Evolutionary conservation across 2,113 vertebrate species (phyloP), one percentile per base, ranked within the genome.

Genomic region (Hydrochoerus hydrochaeris): DNA sequence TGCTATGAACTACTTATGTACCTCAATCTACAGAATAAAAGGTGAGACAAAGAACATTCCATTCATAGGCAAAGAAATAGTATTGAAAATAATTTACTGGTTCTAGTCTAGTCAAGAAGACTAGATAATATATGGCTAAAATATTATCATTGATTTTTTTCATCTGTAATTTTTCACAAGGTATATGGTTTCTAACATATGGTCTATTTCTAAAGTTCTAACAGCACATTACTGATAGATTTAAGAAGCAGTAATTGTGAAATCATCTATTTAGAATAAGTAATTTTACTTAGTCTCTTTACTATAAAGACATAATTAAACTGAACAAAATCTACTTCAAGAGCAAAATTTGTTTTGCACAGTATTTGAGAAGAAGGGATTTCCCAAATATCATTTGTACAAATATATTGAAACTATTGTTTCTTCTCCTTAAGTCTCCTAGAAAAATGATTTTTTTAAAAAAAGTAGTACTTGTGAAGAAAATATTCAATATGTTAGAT

Each of bases 61-160:
- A 67, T 41, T 92, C 52, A 78, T 5, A 93, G n/a, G 0, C 6
- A 83, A 94, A 96, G 90, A 93, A 46, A 62, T 22, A 67, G n/a
- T 44, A 92, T 46, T 85, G 22, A 96, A 95, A 94, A 81, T 86
- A 88, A 69, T 69, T 16, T 57, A 80, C 6, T 81, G 75, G 87
- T 20, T 83, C 26, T 78, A 14, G n/a, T 32, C 30, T 94, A 71
- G 28, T 84, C 44, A 35, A 94, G 11, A 22, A 60, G 44, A 97
- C 78, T n/a, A 93, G 62, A 92, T 95, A 95, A 97, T 78, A 88
- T 14, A 88, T 11, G 63, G n/a, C 38, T 81, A 78, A 93, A 60
- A 97, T 54, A 97, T 94, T 30, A 86, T 28, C 38, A 83, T 10
- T 75, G 26, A 83, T 96, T 94, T 95, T 95, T 93, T 89, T 98